phyloP scores from a whole-genome alignment of 1,140 invertebrate genomes.

The Drosophila guanche region DNA sequence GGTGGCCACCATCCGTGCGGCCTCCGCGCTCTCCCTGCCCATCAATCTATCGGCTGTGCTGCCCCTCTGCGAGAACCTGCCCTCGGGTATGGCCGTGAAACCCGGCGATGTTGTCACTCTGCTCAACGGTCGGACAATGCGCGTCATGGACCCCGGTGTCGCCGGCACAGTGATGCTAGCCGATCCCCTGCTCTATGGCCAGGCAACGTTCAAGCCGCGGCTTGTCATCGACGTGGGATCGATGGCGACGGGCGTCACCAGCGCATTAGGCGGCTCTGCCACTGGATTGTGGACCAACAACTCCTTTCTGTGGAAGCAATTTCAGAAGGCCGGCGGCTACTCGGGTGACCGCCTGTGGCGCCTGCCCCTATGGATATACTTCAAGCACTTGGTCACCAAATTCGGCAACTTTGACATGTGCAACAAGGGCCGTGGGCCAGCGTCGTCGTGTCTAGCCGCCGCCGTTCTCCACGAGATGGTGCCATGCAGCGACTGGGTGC shows the following conservation, averaged over 20 bases:
- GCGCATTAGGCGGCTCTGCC: conserved; percentile 88
- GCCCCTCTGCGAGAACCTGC: conserved; percentile 94
- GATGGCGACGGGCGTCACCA: conserved; percentile 77
- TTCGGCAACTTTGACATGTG: conserved; percentile 85
- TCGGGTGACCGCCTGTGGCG: conserved; percentile 95
- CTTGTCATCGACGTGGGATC: conserved; percentile 91
- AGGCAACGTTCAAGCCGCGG: conserved; percentile 85
- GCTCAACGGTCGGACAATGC: conserved; percentile 93
- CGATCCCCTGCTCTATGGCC: conserved; percentile 92
- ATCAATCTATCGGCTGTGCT: conserved; percentile 90
- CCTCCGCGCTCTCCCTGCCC: conserved; percentile 84
- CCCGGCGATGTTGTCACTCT: conserved; percentile 93
- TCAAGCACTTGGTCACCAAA: conserved; percentile 87
- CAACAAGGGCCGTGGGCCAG: conserved; percentile 85
- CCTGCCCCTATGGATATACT: conserved; percentile 93
- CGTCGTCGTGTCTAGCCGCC: conserved; percentile 87
- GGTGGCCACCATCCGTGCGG: conserved; percentile 65
- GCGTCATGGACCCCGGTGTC: conserved; percentile 92
- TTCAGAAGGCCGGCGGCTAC: conserved; percentile 87
- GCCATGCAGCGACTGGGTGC: conserved; percentile 86
- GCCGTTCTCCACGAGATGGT: conserved; percentile 87
- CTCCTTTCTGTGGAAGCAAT: conserved; percentile 85
- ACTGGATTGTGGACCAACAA: conserved; percentile 91
- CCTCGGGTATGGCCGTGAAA: conserved; percentile 91
- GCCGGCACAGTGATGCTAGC: conserved; percentile 94